Conservation (phyloP, 1,140 invertebrate species). For the Cyclargus thomasi region DNA sequence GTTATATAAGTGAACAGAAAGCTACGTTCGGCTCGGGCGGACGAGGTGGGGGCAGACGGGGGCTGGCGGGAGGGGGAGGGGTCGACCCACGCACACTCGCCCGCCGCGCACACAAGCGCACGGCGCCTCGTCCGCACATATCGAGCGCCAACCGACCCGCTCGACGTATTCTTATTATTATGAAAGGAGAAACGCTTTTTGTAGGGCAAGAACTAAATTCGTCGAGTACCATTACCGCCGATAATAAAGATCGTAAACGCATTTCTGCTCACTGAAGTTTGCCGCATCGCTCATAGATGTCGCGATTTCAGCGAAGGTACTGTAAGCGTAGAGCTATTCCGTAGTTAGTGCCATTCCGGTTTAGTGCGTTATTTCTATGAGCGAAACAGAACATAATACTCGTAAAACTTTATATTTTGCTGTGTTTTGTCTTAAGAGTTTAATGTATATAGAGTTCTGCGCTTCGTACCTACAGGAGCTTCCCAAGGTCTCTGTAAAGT, state of each 20-base stretch:
- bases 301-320: conserved; percentile 48
- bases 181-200: conserved; percentile 75
- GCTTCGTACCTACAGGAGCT: neutral
- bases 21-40: conserved; percentile 48
- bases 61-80: conserved; percentile 29
- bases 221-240: conserved; percentile 62
- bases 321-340: neutral
- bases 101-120: conserved; percentile 37
- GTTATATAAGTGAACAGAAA: conserved; percentile 75
- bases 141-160: conserved; percentile 62
- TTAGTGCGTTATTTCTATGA: neutral
- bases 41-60: conserved; percentile 27
- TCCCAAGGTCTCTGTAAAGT: neutral
- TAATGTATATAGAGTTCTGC: neutral
- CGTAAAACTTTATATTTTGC: neutral
- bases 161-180: conserved; percentile 74
- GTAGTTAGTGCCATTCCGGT: neutral
- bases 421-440: neutral
- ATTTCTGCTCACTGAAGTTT: conserved; percentile 71
- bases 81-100: neutral
- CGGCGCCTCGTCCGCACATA: conserved; percentile 49
- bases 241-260: conserved; percentile 71
- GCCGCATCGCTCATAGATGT: conserved; percentile 65
- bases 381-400: neutral
- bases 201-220: conserved; percentile 75